phyloP scores from a whole-genome alignment of 2,113 vertebrate species.

The Cettia cetti region DNA sequence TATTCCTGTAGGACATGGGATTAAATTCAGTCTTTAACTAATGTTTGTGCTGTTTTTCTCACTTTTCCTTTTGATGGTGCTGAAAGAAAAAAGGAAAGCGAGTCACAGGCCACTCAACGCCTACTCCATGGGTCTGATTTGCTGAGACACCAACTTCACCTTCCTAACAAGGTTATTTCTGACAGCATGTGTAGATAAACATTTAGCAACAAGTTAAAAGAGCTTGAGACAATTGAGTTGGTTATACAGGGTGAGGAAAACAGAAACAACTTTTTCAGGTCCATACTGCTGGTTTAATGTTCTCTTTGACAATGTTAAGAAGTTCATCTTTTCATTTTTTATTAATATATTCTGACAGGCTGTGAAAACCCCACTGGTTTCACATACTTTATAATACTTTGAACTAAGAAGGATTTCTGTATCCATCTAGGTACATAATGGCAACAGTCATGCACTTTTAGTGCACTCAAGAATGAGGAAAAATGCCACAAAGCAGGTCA shows the following conservation, averaged over 20 bases:
- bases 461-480: slow-evolving; percentile 70
- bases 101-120: slow-evolving; percentile 86
- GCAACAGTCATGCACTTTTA: slow-evolving; percentile 68
- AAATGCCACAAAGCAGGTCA: slow-evolving; percentile 68
- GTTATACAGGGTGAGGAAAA: slow-evolving; percentile 55
- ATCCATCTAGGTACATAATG: slow-evolving; percentile 72
- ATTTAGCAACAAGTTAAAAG: slow-evolving; percentile 76
- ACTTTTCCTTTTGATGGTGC: slow-evolving; percentile 93
- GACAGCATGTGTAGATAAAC: slow-evolving; percentile 95
- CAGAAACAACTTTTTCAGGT: neutral
- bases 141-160: slow-evolving; percentile 90
- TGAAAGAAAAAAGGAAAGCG: slow-evolving; percentile 87
- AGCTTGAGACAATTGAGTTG: slow-evolving; percentile 64
- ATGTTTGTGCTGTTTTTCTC: slow-evolving; percentile 92
- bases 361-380: slow-evolving; percentile 54
- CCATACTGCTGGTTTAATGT: slow-evolving; percentile 31
- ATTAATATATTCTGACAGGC: slow-evolving; percentile 34
- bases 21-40: slow-evolving; percentile 80
- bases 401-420: slow-evolving; percentile 75
- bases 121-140: slow-evolving; percentile 88
- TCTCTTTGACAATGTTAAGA: neutral
- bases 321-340: slow-evolving; percentile 14
- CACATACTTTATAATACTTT: neutral
- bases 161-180: slow-evolving; percentile 92
- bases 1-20: slow-evolving; percentile 75